Conservation (phyloP, 1,140 invertebrate genomes). For the Bombus balteatus region DNA sequence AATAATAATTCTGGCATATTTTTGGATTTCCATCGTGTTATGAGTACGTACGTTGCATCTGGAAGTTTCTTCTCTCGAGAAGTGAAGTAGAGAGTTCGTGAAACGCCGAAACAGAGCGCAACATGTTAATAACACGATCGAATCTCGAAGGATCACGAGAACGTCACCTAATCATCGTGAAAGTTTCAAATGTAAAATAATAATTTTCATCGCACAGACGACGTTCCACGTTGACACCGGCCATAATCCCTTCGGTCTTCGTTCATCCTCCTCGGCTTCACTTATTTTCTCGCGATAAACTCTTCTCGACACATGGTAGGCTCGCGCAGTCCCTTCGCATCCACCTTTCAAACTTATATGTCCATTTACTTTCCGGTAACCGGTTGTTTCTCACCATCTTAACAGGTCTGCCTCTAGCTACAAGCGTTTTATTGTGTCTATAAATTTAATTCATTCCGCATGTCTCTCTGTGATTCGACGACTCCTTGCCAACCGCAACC, state of each 20-base stretch:
- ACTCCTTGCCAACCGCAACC: background rate
- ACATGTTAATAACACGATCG: no score
- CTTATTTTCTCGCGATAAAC: constrained; percentile 5
- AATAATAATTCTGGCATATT: constrained; percentile 49
- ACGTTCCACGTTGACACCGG: background rate
- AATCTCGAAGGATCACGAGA: no score
- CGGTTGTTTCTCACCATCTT: background rate
- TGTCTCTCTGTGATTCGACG: constrained; percentile 12
- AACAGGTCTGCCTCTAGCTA: background rate
- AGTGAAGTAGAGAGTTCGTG: no score
- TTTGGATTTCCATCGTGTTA: no score
- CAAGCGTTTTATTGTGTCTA: background rate
- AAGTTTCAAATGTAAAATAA: no score
- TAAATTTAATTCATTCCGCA: constrained; percentile 20
- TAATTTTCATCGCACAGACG: constrained; percentile 75
- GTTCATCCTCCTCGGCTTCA: background rate
- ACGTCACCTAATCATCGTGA: no score
- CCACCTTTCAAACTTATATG: constrained; percentile 30
- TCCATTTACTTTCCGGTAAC: constrained; percentile 20
- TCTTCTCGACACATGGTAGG: background rate
- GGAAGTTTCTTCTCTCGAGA: no score
- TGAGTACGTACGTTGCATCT: no score
- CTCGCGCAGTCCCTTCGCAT: background rate
- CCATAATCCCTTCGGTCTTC: background rate
- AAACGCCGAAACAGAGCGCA: no score